These are phyloP conservation scores for Machimus rusticus DNA, from an alignment of 2,888 invertebrate genomes.

Conservation along the genomic window DNA sequence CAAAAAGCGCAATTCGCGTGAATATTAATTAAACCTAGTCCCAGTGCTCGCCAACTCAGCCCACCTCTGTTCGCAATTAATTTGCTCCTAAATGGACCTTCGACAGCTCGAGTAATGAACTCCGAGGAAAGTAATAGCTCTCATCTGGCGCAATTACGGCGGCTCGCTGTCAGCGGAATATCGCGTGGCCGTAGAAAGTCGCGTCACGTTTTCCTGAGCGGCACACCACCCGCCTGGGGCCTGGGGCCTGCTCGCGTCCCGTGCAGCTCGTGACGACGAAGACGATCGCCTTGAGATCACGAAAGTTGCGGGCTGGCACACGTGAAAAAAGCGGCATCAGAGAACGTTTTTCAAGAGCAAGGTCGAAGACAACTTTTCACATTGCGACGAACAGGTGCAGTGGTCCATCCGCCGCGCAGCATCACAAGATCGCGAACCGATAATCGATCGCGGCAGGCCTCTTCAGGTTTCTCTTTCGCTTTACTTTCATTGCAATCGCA, in stretches of 20 bases:
- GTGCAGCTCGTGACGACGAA: background rate
- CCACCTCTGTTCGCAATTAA: background rate
- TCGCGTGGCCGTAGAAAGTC: conserved; percentile 12
- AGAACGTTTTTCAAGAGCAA: conserved; percentile 17
- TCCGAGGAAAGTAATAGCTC: conserved; percentile 1
- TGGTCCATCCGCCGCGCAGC: background rate
- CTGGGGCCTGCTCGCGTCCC: background rate
- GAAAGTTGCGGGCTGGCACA: background rate
- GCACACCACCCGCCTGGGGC: background rate
- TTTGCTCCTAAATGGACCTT: background rate
- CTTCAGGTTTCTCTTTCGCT: conserved; percentile 7
- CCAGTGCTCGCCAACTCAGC: background rate
- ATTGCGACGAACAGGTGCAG: background rate
- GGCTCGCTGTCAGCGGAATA: background rate
- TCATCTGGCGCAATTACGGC: background rate
- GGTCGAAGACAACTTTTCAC: conserved; percentile 30
- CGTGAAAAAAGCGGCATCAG: background rate
- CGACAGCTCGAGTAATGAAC: conserved; percentile 16
- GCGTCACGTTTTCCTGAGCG: background rate
- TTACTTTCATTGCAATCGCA: background rate
- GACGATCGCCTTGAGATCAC: background rate
- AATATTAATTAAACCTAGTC: background rate
- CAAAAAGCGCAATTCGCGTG: background rate
- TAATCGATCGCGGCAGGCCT: background rate
- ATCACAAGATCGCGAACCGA: background rate